phyloP scores from a whole-genome alignment of 2,113 vertebrate species.

The Anseranas semipalmata region DNA sequence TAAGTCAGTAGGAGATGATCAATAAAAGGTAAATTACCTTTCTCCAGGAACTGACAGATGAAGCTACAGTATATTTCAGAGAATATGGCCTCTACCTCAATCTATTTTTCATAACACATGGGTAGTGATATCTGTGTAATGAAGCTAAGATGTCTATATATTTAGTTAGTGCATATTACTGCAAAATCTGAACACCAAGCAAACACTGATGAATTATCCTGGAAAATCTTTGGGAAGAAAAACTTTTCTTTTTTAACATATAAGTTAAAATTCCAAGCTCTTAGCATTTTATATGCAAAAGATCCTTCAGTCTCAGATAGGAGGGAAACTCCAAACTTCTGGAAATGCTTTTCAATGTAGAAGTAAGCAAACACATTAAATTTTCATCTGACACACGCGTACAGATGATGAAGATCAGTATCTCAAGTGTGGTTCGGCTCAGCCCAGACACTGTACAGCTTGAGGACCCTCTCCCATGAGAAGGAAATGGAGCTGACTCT shows the following conservation, averaged over 20 bases:
- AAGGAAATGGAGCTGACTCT: background rate
- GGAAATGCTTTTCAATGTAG: background rate
- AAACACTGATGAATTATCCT: constrained; percentile 36
- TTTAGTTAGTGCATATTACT: constrained; percentile 46
- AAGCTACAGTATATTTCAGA: constrained; percentile 22
- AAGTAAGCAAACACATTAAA: background rate
- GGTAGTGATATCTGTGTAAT: background rate
- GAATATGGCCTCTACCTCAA: background rate
- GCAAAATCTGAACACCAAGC: background rate
- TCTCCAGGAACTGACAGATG: background rate
- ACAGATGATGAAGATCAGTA: fast-evolving
- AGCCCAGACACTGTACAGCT: background rate
- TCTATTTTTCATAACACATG: background rate
- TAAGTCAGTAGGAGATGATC: constrained; percentile 11
- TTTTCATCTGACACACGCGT: background rate
- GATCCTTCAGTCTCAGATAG: background rate
- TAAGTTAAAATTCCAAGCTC: background rate
- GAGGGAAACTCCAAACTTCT: background rate
- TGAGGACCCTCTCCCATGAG: background rate
- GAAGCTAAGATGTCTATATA: constrained; percentile 45
- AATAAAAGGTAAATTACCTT: constrained; percentile 16
- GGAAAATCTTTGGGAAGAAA: constrained; percentile 27
- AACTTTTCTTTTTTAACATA: constrained; percentile 24
- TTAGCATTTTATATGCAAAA: background rate
- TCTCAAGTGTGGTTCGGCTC: background rate